Conservation (phyloP, 2,797 vertebrate species). For the Sebastes matsubarae region DNA sequence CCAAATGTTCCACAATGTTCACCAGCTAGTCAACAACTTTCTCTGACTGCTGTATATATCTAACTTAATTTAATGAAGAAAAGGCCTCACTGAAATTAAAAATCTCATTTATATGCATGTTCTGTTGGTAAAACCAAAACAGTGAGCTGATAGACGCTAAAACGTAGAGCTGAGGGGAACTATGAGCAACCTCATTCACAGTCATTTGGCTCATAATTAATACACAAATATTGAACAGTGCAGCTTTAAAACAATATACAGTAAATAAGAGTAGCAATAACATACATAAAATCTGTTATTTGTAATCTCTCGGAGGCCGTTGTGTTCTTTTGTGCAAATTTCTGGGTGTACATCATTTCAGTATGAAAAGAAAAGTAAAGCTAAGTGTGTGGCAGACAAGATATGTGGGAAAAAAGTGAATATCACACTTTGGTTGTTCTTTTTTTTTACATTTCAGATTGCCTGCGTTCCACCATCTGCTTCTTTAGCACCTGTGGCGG, state of each 20-base stretch:
- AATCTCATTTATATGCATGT: background rate
- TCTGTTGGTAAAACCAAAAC: background rate
- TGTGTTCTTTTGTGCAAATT: background rate
- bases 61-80: background rate
- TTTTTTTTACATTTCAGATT: slow-evolving; percentile 10
- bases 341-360: background rate
- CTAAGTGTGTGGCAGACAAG: background rate
- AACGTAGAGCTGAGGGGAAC: background rate
- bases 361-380: background rate
- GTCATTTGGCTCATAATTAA: background rate
- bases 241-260: background rate
- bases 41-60: background rate
- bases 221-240: background rate
- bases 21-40: accelerated
- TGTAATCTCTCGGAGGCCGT: background rate
- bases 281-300: background rate
- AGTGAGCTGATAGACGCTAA: background rate
- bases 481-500: slow-evolving; percentile 32
- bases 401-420: background rate
- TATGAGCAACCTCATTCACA: background rate
- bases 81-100: background rate
- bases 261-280: background rate
- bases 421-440: background rate
- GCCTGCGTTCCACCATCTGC: slow-evolving; percentile 31
- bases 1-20: too few species aligned